Evolutionary conservation across 2,888 invertebrate species (phyloP), one percentile per base, ranked within the genome.

Genomic region (Lordiphosa fenestrarum): DNA sequence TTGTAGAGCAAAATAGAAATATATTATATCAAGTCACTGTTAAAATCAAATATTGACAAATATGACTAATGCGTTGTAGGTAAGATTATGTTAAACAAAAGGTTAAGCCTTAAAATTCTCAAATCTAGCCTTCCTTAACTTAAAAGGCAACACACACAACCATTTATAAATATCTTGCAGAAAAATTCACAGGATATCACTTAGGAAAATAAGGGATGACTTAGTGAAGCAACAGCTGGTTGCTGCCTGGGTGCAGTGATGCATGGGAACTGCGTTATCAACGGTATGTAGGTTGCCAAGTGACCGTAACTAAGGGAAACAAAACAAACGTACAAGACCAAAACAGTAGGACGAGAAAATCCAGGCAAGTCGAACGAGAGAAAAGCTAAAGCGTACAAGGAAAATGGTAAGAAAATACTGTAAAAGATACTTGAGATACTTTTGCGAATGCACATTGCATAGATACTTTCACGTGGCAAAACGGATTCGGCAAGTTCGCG

Each of bases 381-480:
- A 21, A 48, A 47, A 63, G 21, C n/a, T 9, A 12, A 46, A 55
- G 44, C 12, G n/a, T 15, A n/a, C 4, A 44, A 48, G 25, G 42
- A 66, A 75, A 69, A 83, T 76, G 72, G 80, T 83, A 72, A 74
- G 71, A 67, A 73, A 65, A 67, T 46, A 25, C 49, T 56, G 46
- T 30, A 62, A 50, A 49, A 70, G 13, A 54, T 50, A 54, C 54
- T 51, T 53, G 48, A 60, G 35, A 42, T 62, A 37, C 60, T 54
- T 53, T 42, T 39, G 9, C 38, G n/a, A 44, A 10, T 41, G 23
- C 30, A 30, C 25, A 36, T 33, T n/a, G 48, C 88, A 23, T 74
- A 96, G 96, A 95, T 96, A 86, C 90, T 96, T 48, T 96, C 96
- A 30, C 91, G 96, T 60, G 92, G 94, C 0, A 96, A 96, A 88